A percentile compares a stretch with the other conserved stretches of the same genome.
phyloP scores from a whole-genome alignment of 2,113 vertebrate genomes.

The Hystrix cristata region DNA sequence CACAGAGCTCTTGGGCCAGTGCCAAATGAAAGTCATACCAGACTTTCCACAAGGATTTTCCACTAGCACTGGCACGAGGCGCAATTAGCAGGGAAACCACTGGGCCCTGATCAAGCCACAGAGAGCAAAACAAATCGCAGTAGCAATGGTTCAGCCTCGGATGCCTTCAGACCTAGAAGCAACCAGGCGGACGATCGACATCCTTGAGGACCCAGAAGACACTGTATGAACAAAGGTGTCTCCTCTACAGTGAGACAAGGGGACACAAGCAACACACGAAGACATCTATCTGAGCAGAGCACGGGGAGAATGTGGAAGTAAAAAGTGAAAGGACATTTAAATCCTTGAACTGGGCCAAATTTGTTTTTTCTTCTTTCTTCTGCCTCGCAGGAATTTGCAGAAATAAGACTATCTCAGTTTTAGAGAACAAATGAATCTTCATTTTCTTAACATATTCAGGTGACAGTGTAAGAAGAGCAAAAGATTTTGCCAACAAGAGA shows the following conservation, averaged over 20 bases:
- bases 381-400: neutral
- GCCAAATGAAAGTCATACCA: neutral
- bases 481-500: slow-evolving; percentile 11
- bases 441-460: slow-evolving; percentile 42
- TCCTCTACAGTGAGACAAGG: neutral
- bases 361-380: neutral
- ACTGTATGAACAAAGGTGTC: neutral
- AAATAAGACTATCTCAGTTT: slow-evolving; percentile 11
- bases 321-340: neutral
- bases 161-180: neutral
- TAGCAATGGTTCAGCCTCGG: neutral
- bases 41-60: neutral
- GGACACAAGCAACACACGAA: neutral
- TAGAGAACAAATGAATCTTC: slow-evolving; percentile 3
- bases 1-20: neutral
- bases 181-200: neutral
- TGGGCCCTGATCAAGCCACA: neutral
- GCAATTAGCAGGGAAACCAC: neutral
- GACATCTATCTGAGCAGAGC: neutral
- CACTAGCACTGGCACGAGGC: neutral
- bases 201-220: neutral
- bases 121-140: neutral
- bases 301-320: neutral
- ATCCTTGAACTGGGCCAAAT: neutral
- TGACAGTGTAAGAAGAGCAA: neutral